These are phyloP conservation scores for Lateolabrax maculatus DNA, from an alignment of 2,797 vertebrate genomes.

Conservation along the genomic window DNA sequence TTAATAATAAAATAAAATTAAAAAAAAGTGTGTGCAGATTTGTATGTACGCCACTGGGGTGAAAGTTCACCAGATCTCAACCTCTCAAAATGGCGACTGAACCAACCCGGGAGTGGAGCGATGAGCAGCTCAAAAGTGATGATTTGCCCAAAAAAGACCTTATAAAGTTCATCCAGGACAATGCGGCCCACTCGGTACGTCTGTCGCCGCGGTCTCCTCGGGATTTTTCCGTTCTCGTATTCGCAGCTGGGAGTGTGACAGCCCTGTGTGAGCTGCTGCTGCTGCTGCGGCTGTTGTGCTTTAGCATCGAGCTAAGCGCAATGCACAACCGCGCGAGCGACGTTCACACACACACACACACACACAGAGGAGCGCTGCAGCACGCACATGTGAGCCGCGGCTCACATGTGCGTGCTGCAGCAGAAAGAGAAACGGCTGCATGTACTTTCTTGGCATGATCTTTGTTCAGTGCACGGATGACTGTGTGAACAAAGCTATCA, in stretches of 20 bases:
- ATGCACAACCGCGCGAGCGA: no score
- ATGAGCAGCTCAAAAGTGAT: conserved; percentile 93
- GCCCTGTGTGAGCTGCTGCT: background rate
- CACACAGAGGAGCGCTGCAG: accelerated
- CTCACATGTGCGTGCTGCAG: no score
- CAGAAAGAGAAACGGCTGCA: background rate
- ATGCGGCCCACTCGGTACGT: conserved; percentile 91
- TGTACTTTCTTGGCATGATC: no score
- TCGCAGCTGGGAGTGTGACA: background rate
- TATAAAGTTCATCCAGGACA: conserved; percentile 95
- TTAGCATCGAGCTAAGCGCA: background rate
- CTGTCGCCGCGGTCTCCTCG: accelerated
- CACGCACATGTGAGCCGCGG: accelerated
- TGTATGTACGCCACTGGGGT: conserved; percentile 44
- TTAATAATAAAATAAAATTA: background rate
- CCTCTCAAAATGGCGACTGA: conserved; percentile 89
- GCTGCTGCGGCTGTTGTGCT: conserved; percentile 16
- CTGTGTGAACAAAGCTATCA: background rate
- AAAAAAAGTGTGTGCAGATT: accelerated
- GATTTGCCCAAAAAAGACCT: conserved; percentile 95
- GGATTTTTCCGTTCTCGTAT: accelerated
- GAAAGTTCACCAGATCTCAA: conserved; percentile 70
- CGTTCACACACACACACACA: no score
- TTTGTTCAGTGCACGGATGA: no score
- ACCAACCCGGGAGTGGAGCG: conserved; percentile 89